Evolutionary conservation across 2,888 invertebrate genomes (phyloP).

Genomic region (Melipona beecheii): DNA sequence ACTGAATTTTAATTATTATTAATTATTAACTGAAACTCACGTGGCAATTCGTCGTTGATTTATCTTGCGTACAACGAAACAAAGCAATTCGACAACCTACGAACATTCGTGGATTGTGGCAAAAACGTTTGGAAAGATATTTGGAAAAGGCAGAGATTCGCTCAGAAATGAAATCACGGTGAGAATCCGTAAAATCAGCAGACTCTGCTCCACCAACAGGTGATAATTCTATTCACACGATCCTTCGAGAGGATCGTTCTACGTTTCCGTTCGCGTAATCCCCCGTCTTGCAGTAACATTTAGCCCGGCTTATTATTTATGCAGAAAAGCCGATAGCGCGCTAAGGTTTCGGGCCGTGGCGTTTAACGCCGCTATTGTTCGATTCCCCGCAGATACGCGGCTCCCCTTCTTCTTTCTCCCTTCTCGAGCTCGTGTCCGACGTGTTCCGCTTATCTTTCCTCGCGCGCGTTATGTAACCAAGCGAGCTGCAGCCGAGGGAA

Average conservation of each 20-base stretch:
- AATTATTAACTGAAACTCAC: no score
- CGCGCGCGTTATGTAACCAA: conserved; percentile 49
- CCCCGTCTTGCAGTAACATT: conserved; percentile 26
- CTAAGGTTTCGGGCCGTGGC: conserved; percentile 20
- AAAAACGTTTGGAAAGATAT: no score
- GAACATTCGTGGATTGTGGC: no score
- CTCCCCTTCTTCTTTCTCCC: conserved; percentile 8
- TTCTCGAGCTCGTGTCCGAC: conserved; percentile 35
- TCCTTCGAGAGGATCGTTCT: background rate
- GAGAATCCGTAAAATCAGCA: no score
- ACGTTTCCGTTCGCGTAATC: conserved; percentile 13
- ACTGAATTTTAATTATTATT: no score
- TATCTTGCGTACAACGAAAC: no score
- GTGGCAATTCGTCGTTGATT: no score
- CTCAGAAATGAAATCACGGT: no score
- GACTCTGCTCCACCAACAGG: background rate
- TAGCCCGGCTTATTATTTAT: conserved; percentile 44
- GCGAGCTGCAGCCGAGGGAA: background rate
- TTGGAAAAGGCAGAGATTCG: no score
- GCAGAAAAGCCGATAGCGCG: conserved; percentile 50
- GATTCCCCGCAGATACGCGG: conserved; percentile 48
- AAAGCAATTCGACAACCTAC: no score
- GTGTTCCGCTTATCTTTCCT: conserved; percentile 41
- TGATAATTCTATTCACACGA: background rate
- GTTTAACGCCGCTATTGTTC: conserved; percentile 53